These are phyloP conservation scores for Lasius fuliginosus DNA, from an alignment of 2,888 invertebrate genomes.

Conservation along the genomic window DNA sequence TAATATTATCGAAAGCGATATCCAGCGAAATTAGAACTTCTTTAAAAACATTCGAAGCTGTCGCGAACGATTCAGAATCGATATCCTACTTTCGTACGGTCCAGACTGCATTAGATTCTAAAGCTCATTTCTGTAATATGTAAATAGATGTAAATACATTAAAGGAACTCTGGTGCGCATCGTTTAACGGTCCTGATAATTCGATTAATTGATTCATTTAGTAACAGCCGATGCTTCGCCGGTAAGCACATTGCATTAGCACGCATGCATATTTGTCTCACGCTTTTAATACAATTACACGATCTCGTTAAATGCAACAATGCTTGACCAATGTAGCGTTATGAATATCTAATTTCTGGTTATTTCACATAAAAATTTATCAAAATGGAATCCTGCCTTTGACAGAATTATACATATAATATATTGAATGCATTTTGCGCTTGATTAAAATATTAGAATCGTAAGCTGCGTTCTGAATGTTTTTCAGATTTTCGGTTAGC, in stretches of 20 bases:
- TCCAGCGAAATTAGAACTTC: not conserved
- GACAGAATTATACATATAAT: conserved; percentile 16
- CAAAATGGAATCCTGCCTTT: conserved; percentile 33
- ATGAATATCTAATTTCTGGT: conserved; percentile 49
- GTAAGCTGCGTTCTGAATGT: not conserved
- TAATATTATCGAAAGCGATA: not conserved
- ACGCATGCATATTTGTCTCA: conserved; percentile 45
- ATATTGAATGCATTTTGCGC: conserved; percentile 6
- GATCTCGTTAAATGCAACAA: conserved; percentile 39
- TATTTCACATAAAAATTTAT: conserved; percentile 39
- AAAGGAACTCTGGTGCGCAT: conserved; percentile 55
- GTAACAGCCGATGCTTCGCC: conserved; percentile 31
- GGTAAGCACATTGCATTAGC: conserved; percentile 56
- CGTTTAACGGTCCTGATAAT: conserved; percentile 68
- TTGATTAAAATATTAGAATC: conserved; percentile 21
- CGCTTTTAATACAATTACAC: conserved; percentile 57
- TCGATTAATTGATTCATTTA: conserved; percentile 69
- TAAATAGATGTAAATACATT: conserved; percentile 63
- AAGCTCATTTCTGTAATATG: conserved; percentile 56
- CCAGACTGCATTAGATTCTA: conserved; percentile 45
- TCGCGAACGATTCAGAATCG: not conserved
- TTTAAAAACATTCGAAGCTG: not conserved
- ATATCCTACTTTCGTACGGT: not conserved
- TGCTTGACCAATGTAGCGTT: conserved; percentile 37
- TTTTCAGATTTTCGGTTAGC: not conserved